Evolutionary conservation across 2,888 invertebrate genomes (phyloP).

Genomic region (Caenorhabditis wallacei): DNA sequence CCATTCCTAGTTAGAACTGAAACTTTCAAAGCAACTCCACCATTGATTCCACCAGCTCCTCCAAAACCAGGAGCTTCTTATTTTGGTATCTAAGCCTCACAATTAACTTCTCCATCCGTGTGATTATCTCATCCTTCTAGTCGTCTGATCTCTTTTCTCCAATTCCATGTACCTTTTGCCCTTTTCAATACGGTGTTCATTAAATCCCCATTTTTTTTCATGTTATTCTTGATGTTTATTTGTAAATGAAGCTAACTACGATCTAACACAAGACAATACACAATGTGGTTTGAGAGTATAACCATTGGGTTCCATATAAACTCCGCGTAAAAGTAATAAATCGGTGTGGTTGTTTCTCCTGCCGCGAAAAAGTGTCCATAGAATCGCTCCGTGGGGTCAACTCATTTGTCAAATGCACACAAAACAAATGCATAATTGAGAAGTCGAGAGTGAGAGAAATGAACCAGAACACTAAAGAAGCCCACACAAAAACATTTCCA

Average conservation of each 20-base stretch:
- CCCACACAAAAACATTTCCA: neutral
- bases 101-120: constrained; percentile 12
- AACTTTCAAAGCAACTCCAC: constrained; percentile 63
- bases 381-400: constrained; percentile 35
- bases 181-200: constrained; percentile 45
- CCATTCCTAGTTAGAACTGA: constrained; percentile 54
- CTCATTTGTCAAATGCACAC: constrained; percentile 62
- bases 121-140: constrained; percentile 35
- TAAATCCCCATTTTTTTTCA: constrained; percentile 10
- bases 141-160: constrained; percentile 42
- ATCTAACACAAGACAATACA: neutral
- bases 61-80: constrained; percentile 71
- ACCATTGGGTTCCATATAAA: constrained; percentile 23
- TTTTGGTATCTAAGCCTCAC: constrained; percentile 63
- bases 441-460: constrained; percentile 12
- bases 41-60: constrained; percentile 72
- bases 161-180: constrained; percentile 32
- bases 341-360: constrained; percentile 33
- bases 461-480: neutral
- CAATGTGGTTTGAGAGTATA: neutral
- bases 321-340: constrained; percentile 46
- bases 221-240: neutral
- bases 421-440: constrained; percentile 63
- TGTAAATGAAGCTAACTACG: constrained; percentile 17
- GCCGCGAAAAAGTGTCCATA: constrained; percentile 18